Percentiles rank a stretch among this genome's conserved stretches.
These are phyloP conservation scores for Clarias laeviceps DNA, from an alignment of 2,797 vertebrate genomes.

Conservation along the genomic window DNA sequence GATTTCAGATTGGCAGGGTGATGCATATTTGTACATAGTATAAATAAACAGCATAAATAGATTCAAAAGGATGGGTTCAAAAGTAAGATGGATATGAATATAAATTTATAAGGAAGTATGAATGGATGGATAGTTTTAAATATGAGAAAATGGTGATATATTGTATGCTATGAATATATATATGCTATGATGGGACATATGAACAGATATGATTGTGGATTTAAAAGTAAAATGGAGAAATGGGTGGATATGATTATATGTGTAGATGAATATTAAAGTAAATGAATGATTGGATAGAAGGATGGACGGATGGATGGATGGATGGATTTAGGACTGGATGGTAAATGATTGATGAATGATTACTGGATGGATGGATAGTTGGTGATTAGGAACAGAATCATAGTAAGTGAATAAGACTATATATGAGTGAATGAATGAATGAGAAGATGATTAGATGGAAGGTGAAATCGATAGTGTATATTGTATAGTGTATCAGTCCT, in stretches of 20 bases:
- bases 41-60: not conserved
- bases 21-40: not conserved
- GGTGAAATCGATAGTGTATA: not conserved
- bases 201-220: not conserved
- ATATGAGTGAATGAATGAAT: not conserved
- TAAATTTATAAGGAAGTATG: not conserved
- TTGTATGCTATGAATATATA: too few species aligned
- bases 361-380: not conserved
- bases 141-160: not conserved
- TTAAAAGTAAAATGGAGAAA: not conserved
- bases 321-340: not conserved
- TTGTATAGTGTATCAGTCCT: not conserved
- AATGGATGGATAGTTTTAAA: not conserved
- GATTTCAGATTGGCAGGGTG: not conserved
- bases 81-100: not conserved
- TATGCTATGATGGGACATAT: too few species aligned
- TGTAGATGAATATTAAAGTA: not conserved
- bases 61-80: not conserved
- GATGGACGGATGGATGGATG: not conserved
- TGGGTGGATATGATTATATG: not conserved
- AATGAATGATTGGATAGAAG: not conserved
- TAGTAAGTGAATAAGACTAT: too few species aligned
- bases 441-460: not conserved
- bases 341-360: not conserved
- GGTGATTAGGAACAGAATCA: not conserved